A percentile compares a stretch with the other conserved stretches of the same genome.
Evolutionary conservation across 2,888 invertebrate species (phyloP).

Genomic region (Ethmia dodecea): DNA sequence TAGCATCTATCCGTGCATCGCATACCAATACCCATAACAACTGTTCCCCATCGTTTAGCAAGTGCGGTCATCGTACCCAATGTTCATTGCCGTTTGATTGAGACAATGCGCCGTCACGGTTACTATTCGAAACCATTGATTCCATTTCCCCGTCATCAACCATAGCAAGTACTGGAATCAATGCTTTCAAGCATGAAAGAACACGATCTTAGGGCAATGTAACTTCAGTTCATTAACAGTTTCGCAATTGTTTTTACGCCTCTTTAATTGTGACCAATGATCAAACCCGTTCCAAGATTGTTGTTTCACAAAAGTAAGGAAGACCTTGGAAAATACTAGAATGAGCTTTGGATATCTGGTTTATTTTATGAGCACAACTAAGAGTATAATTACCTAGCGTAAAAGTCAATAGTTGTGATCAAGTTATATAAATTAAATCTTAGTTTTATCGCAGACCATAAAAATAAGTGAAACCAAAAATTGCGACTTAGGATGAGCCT

Average conservation of each 20-base stretch:
- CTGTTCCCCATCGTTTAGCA: constrained; percentile 65
- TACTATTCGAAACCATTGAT: constrained; percentile 17
- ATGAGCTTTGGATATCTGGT: too few relatives aligned
- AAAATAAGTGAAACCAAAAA: constrained; percentile 33
- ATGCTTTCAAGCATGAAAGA: constrained; percentile 51
- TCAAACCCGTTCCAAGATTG: constrained; percentile 17
- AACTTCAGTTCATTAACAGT: constrained; percentile 52
- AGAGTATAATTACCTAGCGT: too few relatives aligned
- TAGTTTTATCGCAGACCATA: too few relatives aligned
- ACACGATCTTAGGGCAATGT: constrained; percentile 38
- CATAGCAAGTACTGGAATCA: constrained; percentile 52
- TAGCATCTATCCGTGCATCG: constrained; percentile 33
- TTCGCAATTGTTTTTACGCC: constrained; percentile 69
- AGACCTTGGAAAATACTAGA: too few relatives aligned
- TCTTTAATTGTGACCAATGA: constrained; percentile 52
- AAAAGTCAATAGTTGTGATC: too few relatives aligned
- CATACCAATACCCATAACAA: constrained; percentile 40
- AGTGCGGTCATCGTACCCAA: constrained; percentile 64
- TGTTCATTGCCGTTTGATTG: constrained; percentile 66
- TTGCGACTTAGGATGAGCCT: constrained; percentile 25
- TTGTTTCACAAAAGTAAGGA: constrained; percentile 19
- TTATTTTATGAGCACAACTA: too few relatives aligned
- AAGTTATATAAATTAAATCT: too few relatives aligned
- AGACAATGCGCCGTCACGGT: constrained; percentile 51
- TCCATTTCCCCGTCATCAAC: constrained; percentile 36